These are phyloP conservation scores for Pantelozetes paolii DNA, from an alignment of 2,888 invertebrate genomes.

Conservation along the genomic window DNA sequence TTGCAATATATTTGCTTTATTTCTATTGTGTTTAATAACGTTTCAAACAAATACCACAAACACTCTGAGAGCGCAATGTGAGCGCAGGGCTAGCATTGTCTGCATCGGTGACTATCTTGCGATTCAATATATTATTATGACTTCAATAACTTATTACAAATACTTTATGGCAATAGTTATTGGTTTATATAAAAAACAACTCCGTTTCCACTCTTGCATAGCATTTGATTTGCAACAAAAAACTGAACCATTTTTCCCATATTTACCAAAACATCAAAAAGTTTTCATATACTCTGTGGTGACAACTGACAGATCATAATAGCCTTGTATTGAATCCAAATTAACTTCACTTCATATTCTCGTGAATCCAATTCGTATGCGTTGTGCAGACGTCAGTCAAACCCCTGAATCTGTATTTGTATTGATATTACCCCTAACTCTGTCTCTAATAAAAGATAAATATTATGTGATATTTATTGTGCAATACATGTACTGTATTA, in stretches of 20 bases:
- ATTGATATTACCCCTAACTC: slow-evolving; percentile 18
- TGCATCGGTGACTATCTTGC: background rate
- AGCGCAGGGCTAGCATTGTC: background rate
- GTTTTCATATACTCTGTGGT: background rate
- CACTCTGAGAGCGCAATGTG: background rate
- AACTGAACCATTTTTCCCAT: slow-evolving; percentile 5
- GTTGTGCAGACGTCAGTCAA: slow-evolving; percentile 29
- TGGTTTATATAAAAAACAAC: slow-evolving; percentile 34
- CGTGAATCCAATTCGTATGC: slow-evolving; percentile 18
- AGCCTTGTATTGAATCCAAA: slow-evolving; percentile 24
- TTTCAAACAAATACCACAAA: background rate
- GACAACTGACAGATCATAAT: slow-evolving; percentile 31
- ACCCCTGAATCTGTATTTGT: slow-evolving; percentile 27
- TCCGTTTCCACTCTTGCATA: slow-evolving; percentile 8
- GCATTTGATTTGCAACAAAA: slow-evolving; percentile 13
- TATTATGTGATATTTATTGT: too few relatives aligned
- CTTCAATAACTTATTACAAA: slow-evolving; percentile 31
- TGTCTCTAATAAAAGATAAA: too few relatives aligned
- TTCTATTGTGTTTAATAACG: slow-evolving; percentile 30
- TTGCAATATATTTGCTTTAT: slow-evolving; percentile 28
- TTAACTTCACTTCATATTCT: slow-evolving; percentile 34
- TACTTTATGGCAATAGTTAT: slow-evolving; percentile 15
- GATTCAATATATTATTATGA: slow-evolving; percentile 22
- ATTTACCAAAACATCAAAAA: slow-evolving; percentile 32
- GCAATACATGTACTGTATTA: too few relatives aligned